Base-by-base conservation (phyloP, 1,140 invertebrate genomes). In the Antheraea pernyi region DNA sequence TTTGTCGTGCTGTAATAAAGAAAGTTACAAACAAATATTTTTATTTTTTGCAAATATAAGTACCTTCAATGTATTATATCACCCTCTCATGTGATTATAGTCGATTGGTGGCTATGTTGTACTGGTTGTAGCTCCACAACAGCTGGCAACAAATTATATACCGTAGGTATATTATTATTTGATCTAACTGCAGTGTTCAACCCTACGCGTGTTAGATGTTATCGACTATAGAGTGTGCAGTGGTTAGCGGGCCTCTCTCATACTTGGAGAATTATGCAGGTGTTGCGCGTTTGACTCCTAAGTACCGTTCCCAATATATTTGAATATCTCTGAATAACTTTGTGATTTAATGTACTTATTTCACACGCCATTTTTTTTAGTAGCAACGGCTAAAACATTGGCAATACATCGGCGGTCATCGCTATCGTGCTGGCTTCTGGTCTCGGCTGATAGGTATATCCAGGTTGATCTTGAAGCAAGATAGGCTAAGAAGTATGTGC, bases 201-300 rank as follows among this genome's bases (percentile, higher is more conserved):
- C 61, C 61, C 61, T 63, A 36, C 22, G 46, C 46, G 13, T 36
- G 30, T 22, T 36, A 63, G 61, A 63, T 63, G n/a, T 13, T 36
- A 63, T 63, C 61, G 9, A 11, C 7, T 63, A 63, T 9, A 53
- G n/a, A n/a, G 46, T 53, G 46, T 63, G 13, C 61, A 63, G 19
- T 36, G 61, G 30, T 6, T 63, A 63, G 61, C 61, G 61, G 61
- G 19, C 11, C 30, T 63, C 22, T 63, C 61, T 63, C 18, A 59
- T 59, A 22, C 59, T 22, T 61, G 59, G 8, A 37, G 22, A 53
- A 53, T n/a, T 36, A 63, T 36, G 61, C 61, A 63, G 61, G 61
- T 63, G 61, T 63, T 37, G 61, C 30, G 61, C 22, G 30, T 63
- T 63, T 37, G 61, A 63, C 30, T 63, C 61, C 61, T 30, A 37